Conservation (phyloP, 2,888 invertebrate species). For the Antitype chi region DNA sequence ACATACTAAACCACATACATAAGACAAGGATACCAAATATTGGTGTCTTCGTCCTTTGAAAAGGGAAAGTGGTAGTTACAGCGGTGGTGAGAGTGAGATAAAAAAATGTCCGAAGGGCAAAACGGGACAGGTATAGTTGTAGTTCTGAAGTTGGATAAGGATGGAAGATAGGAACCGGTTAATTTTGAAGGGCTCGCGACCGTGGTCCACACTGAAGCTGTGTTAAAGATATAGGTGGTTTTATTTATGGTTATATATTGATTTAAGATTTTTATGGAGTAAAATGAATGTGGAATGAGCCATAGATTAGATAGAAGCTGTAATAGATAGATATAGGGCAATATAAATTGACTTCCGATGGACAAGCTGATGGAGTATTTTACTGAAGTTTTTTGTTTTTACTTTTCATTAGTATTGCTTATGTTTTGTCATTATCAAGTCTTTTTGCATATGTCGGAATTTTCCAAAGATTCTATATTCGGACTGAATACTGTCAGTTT, state of each 20-base stretch:
- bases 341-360: slow-evolving; percentile 25
- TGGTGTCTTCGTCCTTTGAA: slow-evolving; percentile 90
- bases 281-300: slow-evolving; percentile 55
- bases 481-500: not conserved
- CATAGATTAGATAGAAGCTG: slow-evolving; percentile 46
- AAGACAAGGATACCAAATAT: slow-evolving; percentile 70
- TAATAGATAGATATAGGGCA: slow-evolving; percentile 45
- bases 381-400: not conserved
- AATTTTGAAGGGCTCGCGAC: slow-evolving; percentile 88
- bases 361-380: slow-evolving; percentile 1
- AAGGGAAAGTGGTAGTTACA: slow-evolving; percentile 89
- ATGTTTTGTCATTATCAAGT: not conserved
- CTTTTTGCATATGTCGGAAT: not conserved
- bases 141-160: slow-evolving; percentile 67
- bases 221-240: slow-evolving; percentile 74
- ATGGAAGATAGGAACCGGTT: slow-evolving; percentile 84
- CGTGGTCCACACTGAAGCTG: slow-evolving; percentile 84
- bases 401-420: not conserved
- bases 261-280: slow-evolving; percentile 78
- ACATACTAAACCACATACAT: slow-evolving; percentile 55
- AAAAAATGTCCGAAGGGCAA: slow-evolving; percentile 87
- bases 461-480: too few species aligned
- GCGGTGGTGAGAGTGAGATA: slow-evolving; percentile 89
- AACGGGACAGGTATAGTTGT: slow-evolving; percentile 73
- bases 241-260: slow-evolving; percentile 85